phyloP scores from a whole-genome alignment of 1,140 invertebrate genomes.

The Drosophila tristis region DNA sequence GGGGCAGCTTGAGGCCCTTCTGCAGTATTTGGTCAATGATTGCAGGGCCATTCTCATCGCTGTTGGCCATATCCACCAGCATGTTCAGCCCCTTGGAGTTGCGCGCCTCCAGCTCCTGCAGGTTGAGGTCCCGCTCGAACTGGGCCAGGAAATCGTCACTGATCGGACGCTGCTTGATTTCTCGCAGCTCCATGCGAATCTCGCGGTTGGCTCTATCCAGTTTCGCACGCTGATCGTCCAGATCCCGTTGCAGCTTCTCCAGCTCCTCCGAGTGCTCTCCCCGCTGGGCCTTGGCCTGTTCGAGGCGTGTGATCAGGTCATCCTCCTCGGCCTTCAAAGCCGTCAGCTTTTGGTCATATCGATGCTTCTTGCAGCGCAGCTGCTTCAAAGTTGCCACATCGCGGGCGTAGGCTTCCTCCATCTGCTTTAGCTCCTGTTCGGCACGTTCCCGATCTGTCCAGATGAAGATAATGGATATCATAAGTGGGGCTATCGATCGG shows the following conservation, averaged over 20 bases:
- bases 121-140: constrained; percentile 76
- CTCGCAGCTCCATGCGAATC: constrained; percentile 61
- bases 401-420: constrained; percentile 53
- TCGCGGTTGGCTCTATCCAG: constrained; percentile 75
- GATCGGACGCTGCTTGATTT: constrained; percentile 54
- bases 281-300: constrained; percentile 32
- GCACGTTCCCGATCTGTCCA: constrained; percentile 48
- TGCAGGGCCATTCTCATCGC: constrained; percentile 64
- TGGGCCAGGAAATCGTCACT: constrained; percentile 75
- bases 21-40: constrained; percentile 61
- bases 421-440: constrained; percentile 48
- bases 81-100: constrained; percentile 83
- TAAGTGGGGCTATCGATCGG: constrained; percentile 20
- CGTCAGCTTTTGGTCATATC: constrained; percentile 51
- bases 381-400: constrained; percentile 59
- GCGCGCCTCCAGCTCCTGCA: constrained; percentile 79
- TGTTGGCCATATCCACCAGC: constrained; percentile 77
- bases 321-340: constrained; percentile 45
- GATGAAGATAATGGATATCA: background rate
- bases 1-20: constrained; percentile 76
- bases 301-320: constrained; percentile 32
- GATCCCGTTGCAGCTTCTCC: constrained; percentile 62
- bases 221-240: constrained; percentile 74
- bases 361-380: constrained; percentile 64
- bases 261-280: constrained; percentile 61